These are phyloP conservation scores for Machaerirhynchus nigripectus DNA, from an alignment of 2,113 vertebrate species.

Conservation along the genomic window DNA sequence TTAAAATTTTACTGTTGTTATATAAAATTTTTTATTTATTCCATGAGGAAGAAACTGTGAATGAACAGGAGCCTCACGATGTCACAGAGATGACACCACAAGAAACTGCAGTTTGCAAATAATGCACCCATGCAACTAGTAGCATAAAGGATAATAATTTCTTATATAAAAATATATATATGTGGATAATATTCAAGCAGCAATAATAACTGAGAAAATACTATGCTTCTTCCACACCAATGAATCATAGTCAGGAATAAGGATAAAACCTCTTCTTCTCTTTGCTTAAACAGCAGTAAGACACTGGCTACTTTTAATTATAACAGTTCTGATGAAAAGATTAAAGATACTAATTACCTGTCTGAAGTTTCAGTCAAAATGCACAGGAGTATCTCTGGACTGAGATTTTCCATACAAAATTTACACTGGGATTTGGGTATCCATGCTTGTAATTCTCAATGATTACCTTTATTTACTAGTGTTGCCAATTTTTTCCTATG, in stretches of 20 bases:
- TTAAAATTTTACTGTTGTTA: not conserved
- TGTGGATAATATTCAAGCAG: not conserved
- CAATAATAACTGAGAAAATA: not conserved
- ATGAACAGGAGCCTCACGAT: not conserved
- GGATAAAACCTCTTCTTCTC: not conserved
- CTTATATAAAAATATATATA: not conserved
- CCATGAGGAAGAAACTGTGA: not conserved
- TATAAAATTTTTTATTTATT: not conserved
- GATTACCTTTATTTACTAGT: not conserved
- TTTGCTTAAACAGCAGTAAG: not conserved
- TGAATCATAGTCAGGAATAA: not conserved
- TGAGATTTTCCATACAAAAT: not conserved
- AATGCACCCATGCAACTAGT: not conserved
- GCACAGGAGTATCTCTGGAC: not conserved
- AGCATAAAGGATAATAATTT: not conserved
- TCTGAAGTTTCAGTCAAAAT: not conserved
- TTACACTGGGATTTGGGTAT: not conserved
- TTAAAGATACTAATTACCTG: not conserved
- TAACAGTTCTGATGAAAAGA: not conserved
- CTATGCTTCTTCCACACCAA: not conserved
- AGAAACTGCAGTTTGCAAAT: not conserved
- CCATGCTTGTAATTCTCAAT: not conserved
- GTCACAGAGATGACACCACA: not conserved
- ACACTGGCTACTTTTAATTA: not conserved
- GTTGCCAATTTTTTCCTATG: not conserved